These are phyloP conservation scores for Baccha elongata DNA, from an alignment of 2,888 invertebrate genomes.

Conservation along the genomic window DNA sequence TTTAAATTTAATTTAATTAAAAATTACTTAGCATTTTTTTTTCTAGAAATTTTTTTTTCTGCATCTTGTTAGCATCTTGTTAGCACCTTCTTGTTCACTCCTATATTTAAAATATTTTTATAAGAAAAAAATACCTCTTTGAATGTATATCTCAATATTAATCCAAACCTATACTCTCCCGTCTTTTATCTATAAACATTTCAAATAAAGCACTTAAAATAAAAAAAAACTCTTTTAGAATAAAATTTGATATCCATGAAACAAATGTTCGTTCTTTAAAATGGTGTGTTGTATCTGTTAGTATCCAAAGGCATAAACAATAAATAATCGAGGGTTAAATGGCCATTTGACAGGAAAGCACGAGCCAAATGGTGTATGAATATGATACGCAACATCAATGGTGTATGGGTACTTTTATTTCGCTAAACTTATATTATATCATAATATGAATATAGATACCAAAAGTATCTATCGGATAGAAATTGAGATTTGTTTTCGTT, in stretches of 20 bases:
- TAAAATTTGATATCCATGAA: conserved; percentile 17
- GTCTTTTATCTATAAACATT: no score
- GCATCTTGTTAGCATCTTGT: no score
- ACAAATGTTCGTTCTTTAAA: conserved; percentile 18
- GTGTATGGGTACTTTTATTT: conserved; percentile 1
- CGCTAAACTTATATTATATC: neutral
- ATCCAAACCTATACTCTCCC: no score
- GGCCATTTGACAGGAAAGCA: conserved; percentile 64
- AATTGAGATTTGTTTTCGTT: neutral
- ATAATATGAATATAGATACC: neutral
- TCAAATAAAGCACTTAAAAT: no score
- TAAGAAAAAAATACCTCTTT: no score
- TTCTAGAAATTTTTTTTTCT: no score
- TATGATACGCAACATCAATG: conserved; percentile 17
- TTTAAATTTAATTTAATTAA: no score
- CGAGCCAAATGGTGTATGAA: conserved; percentile 40
- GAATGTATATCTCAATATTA: no score
- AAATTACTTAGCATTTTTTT: no score
- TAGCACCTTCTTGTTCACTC: no score
- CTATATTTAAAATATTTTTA: no score
- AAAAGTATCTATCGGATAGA: neutral
- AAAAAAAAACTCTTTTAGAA: conserved; percentile 27
- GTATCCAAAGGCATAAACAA: conserved; percentile 56
- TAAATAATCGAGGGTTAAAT: conserved; percentile 69
- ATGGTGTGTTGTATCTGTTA: conserved; percentile 69